These are phyloP conservation scores for Tylochromis polylepis DNA, from an alignment of 2,113 vertebrate genomes.

Conservation along the genomic window DNA sequence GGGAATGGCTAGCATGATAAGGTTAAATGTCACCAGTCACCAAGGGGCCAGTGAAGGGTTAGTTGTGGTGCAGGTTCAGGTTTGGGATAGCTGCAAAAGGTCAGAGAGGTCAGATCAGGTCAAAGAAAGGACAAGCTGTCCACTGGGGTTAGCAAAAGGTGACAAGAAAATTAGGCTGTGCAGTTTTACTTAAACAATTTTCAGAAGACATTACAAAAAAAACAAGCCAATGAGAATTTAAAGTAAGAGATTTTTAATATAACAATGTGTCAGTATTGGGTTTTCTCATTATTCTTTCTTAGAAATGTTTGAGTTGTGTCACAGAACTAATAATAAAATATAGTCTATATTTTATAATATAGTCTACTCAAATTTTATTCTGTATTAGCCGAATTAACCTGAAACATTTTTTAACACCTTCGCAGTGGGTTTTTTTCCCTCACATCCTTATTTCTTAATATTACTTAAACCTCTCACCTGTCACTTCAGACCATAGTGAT, in stretches of 20 bases:
- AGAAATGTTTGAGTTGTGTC: not conserved
- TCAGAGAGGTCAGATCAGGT: conserved; percentile 15
- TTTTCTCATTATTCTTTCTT: not conserved
- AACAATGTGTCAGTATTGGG: not conserved
- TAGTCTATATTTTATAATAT: not conserved
- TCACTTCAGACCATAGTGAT: not conserved
- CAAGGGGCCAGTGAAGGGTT: conserved; percentile 35
- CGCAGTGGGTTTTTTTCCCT: not conserved
- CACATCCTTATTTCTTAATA: not conserved
- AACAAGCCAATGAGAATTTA: not conserved
- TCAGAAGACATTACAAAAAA: not conserved
- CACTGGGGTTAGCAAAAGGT: not conserved
- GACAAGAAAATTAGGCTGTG: not conserved
- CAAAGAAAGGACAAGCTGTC: conserved; percentile 5
- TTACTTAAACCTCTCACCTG: not conserved
- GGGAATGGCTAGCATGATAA: conserved; percentile 10
- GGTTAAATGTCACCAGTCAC: conserved; percentile 51
- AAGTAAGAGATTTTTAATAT: not conserved
- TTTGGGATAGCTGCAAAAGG: conserved; percentile 33
- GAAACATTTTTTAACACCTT: not conserved
- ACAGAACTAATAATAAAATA: not conserved
- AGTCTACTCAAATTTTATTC: not conserved
- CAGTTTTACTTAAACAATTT: not conserved
- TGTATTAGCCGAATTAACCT: not conserved
- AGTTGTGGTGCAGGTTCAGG: conserved; percentile 37